Percentiles rank a stretch among this genome's conserved stretches.
Evolutionary conservation across 2,113 vertebrate species (phyloP).

Genomic region (Pachycephala philippinensis): DNA sequence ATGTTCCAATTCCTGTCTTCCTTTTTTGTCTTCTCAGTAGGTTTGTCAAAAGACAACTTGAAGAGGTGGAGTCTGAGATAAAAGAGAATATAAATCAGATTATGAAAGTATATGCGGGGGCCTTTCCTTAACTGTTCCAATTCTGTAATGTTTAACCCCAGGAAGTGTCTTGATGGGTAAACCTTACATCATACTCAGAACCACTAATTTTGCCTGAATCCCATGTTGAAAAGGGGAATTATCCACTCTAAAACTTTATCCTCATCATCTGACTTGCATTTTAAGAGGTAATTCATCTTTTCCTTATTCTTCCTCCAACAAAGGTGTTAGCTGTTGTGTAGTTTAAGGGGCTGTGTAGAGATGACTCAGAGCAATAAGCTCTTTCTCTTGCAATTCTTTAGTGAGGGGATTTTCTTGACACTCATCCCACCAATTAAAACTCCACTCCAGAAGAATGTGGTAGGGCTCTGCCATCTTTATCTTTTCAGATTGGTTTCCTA

Average conservation of each 20-base stretch:
- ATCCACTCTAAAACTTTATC: constrained; percentile 41
- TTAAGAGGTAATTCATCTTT: constrained; percentile 25
- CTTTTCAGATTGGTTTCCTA: background rate
- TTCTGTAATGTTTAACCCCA: constrained; percentile 42
- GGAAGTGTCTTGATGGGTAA: constrained; percentile 52
- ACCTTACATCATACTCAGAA: constrained; percentile 47
- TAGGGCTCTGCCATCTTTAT: constrained; percentile 23
- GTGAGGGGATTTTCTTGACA: constrained; percentile 18
- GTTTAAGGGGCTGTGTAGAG: background rate
- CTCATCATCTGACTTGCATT: constrained; percentile 47
- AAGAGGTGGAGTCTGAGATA: constrained; percentile 37
- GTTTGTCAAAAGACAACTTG: background rate
- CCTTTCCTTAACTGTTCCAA: constrained; percentile 20
- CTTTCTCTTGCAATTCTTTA: background rate
- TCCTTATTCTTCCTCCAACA: constrained; percentile 35
- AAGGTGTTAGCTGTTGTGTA: constrained; percentile 24
- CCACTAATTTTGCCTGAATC: constrained; percentile 59
- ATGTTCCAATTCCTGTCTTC: background rate
- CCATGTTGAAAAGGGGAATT: constrained; percentile 63
- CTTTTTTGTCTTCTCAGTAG: constrained; percentile 2
- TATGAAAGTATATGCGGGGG: background rate
- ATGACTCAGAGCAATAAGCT: constrained; percentile 29
- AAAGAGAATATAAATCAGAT: constrained; percentile 55
- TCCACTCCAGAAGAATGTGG: background rate
- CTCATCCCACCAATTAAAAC: constrained; percentile 9